Evolutionary conservation across 2,113 vertebrate species (phyloP).

Genomic region (Sebastes schlegelii): DNA sequence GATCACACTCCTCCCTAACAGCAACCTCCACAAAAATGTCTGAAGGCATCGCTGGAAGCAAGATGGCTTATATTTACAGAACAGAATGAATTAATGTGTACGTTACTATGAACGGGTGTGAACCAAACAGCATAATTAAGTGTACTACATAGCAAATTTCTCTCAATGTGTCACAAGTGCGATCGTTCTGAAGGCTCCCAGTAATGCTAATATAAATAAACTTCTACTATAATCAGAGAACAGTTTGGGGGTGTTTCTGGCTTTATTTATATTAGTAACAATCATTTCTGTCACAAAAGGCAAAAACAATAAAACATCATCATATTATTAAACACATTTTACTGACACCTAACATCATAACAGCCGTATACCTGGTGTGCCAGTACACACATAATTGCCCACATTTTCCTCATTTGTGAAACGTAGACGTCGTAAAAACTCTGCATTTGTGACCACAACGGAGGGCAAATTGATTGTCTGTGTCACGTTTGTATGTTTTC

Average conservation of each 20-base stretch:
- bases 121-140: constrained; percentile 35
- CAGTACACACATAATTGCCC: not conserved
- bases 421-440: not conserved
- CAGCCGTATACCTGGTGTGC: not conserved
- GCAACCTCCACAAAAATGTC: constrained; percentile 40
- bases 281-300: not conserved
- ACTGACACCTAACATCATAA: not conserved
- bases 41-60: constrained; percentile 17
- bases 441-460: not conserved
- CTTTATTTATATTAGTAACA: not conserved
- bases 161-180: not conserved
- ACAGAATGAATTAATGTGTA: constrained; percentile 12
- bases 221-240: too few relatives aligned
- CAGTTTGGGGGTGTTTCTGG: not conserved
- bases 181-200: not conserved
- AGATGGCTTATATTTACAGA: constrained; percentile 38
- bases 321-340: not conserved
- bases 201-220: not conserved
- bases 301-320: not conserved
- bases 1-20: constrained; percentile 34
- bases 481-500: constrained; percentile 22
- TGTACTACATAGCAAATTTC: not conserved
- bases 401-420: not conserved
- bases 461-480: constrained; percentile 9
- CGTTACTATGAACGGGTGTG: constrained; percentile 27